Evolutionary conservation across 1,140 invertebrate genomes (phyloP).

Genomic region (Meloidogyne chitwoodi): DNA sequence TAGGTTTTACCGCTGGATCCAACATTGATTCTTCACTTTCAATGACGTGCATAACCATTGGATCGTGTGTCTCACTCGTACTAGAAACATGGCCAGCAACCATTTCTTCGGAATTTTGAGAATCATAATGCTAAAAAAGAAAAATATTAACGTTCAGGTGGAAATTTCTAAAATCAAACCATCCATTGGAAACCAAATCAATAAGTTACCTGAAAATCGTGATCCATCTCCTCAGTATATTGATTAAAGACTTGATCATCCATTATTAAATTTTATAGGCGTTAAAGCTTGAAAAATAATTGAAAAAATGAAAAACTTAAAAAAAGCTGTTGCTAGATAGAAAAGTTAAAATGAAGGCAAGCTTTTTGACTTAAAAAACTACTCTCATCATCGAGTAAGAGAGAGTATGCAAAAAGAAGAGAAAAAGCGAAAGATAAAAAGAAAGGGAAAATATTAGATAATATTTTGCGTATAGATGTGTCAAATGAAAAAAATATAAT

Average conservation of each 20-base stretch:
- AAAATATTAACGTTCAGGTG: background rate
- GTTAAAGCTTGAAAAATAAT: background rate
- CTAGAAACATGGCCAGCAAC: background rate
- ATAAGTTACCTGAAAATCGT: constrained; percentile 5
- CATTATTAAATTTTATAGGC: constrained; percentile 14
- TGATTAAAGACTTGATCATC: constrained; percentile 27
- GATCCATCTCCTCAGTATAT: constrained; percentile 26
- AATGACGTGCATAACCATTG: constrained; percentile 14
- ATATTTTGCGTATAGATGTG: too few species aligned
- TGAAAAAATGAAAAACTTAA: too few species aligned
- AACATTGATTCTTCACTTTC: constrained; percentile 25
- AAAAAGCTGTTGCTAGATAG: too few species aligned
- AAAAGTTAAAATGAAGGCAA: too few species aligned
- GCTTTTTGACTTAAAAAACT: too few species aligned
- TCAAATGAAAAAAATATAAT: background rate
- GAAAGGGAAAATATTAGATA: too few species aligned
- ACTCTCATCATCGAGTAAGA: too few species aligned
- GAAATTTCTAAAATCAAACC: background rate
- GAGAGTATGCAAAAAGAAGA: too few species aligned
- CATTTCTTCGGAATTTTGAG: background rate
- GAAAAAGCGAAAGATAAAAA: too few species aligned
- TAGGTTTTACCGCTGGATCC: constrained; percentile 15
- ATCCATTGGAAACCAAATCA: background rate
- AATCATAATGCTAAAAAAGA: background rate
- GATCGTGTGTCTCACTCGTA: background rate